Conservation (phyloP, 1,140 invertebrate genomes). For the Papilio dardanus region DNA sequence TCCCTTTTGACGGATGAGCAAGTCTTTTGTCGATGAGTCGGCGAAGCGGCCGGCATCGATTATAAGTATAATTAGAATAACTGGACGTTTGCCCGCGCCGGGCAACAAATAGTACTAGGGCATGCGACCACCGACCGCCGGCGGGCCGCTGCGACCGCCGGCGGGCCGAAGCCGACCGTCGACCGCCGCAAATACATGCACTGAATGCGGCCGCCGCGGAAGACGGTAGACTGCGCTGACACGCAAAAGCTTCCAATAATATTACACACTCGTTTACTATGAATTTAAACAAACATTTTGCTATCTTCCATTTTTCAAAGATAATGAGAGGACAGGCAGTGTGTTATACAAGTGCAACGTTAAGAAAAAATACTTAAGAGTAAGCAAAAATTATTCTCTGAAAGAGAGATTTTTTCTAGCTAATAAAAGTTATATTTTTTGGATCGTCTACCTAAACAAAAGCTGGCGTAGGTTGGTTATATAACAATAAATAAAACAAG, state of each 20-base stretch:
- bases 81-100: slow-evolving; percentile 78
- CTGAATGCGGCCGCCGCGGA: slow-evolving; percentile 65
- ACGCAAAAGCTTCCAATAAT: background rate
- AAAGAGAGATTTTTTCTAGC: too few species aligned
- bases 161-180: too few species aligned
- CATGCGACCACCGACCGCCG: slow-evolving; percentile 67
- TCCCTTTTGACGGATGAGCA: slow-evolving; percentile 63
- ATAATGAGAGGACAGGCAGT: background rate
- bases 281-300: background rate
- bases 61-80: slow-evolving; percentile 82
- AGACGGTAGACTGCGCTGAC: slow-evolving; percentile 50
- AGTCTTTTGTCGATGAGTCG: slow-evolving; percentile 73
- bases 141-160: too few species aligned
- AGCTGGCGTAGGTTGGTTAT: too few species aligned
- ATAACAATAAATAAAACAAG: background rate
- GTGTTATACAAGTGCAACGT: too few species aligned
- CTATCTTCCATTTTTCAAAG: background rate
- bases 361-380: too few species aligned
- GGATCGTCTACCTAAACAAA: too few species aligned
- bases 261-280: background rate
- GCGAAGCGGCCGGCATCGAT: slow-evolving; percentile 74
- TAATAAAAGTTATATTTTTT: too few species aligned
- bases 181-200: slow-evolving; percentile 71
- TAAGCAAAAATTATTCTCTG: too few species aligned
- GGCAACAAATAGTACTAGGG: slow-evolving; percentile 80